Conservation (phyloP, 2,113 vertebrate genomes). For the Rattus norvegicus region DNA sequence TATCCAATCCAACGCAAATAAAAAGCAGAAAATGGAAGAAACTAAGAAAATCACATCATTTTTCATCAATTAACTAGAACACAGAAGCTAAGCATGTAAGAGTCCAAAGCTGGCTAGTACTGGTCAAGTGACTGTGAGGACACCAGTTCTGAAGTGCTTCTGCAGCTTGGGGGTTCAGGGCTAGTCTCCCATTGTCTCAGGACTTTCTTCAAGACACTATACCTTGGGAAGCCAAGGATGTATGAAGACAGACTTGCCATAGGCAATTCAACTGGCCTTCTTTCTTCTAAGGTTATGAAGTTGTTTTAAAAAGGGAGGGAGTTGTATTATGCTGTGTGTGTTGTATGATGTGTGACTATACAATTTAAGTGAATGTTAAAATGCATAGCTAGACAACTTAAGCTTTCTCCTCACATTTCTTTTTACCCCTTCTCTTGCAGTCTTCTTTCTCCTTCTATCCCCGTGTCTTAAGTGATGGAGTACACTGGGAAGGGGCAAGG, state of each 20-base stretch:
- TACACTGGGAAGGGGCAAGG: neutral
- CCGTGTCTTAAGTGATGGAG: neutral
- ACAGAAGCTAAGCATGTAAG: neutral
- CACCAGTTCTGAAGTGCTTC: neutral
- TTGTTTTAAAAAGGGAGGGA: neutral
- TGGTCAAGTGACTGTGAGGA: neutral
- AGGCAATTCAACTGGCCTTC: neutral
- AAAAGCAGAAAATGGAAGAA: neutral
- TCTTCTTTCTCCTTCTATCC: neutral
- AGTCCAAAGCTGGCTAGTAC: neutral
- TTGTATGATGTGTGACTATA: neutral
- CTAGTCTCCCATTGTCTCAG: neutral
- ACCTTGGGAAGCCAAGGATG: neutral
- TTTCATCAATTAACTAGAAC: neutral
- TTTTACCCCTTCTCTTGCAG: neutral
- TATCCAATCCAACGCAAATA: neutral
- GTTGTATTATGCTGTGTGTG: too few relatives aligned
- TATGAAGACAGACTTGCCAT: neutral
- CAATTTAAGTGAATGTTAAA: neutral
- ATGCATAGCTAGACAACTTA: neutral
- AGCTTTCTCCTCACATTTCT: neutral
- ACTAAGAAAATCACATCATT: neutral
- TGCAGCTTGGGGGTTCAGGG: neutral
- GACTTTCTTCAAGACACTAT: neutral
- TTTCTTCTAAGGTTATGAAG: neutral